Evolutionary conservation across 1,140 invertebrate species (phyloP).

Genomic region (Dendroctonus ponderosae): DNA sequence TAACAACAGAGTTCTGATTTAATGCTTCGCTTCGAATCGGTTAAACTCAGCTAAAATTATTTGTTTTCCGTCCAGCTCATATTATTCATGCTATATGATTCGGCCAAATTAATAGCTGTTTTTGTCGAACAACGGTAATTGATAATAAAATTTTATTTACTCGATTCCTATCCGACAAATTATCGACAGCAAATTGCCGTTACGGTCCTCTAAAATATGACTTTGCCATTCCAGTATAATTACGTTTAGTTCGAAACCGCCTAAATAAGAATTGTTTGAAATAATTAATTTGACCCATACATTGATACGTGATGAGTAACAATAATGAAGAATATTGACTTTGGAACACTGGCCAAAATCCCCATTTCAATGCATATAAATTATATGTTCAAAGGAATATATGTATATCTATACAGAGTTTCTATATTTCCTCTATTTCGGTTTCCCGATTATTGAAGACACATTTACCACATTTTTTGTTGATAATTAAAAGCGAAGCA

Average conservation of each 20-base stretch:
- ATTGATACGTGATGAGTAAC: too few species aligned
- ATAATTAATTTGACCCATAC: too few species aligned
- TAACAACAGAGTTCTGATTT: conserved; percentile 16
- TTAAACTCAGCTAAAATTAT: conserved; percentile 27
- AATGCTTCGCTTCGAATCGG: conserved; percentile 19
- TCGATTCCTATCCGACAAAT: conserved; percentile 14
- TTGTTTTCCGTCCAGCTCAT: conserved; percentile 25
- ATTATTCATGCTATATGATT: conserved; percentile 24
- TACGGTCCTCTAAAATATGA: conserved; percentile 11
- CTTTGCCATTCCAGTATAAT: conserved; percentile 10
- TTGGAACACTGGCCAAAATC: too few species aligned
- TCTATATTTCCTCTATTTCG: too few species aligned
- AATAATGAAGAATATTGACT: too few species aligned
- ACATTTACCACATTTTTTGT: too few species aligned
- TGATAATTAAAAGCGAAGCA: too few species aligned
- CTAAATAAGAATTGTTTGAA: background rate
- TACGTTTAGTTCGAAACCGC: background rate
- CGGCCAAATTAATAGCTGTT: conserved; percentile 22
- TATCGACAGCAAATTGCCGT: conserved; percentile 7
- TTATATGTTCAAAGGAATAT: too few species aligned
- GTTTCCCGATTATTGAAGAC: too few species aligned
- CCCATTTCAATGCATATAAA: too few species aligned
- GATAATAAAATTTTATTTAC: conserved; percentile 28
- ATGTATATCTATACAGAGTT: too few species aligned
- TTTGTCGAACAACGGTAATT: conserved; percentile 26